These are phyloP conservation scores for Drosophila nigromelanica DNA, from an alignment of 1,140 invertebrate genomes.

Conservation along the genomic window DNA sequence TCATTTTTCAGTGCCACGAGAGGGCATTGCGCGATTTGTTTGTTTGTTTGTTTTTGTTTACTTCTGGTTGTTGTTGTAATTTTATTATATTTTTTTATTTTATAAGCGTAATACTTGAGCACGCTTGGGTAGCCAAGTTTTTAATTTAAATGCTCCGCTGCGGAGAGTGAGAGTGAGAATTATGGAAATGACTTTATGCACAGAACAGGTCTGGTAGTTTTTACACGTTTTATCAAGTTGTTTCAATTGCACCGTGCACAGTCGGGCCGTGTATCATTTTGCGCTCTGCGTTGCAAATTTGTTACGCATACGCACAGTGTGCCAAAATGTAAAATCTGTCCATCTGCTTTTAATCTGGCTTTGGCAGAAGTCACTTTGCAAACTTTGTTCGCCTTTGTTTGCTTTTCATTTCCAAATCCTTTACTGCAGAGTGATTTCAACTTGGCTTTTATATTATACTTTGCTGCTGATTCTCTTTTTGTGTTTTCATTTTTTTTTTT, in stretches of 20 bases:
- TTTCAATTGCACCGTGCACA: conserved; percentile 25
- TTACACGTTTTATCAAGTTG: conserved; percentile 52
- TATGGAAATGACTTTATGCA: conserved; percentile 54
- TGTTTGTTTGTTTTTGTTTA: conserved; percentile 19
- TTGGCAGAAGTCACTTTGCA: conserved; percentile 61
- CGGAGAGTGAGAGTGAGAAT: conserved; percentile 39
- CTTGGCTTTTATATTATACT: conserved; percentile 67
- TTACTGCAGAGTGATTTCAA: conserved; percentile 66
- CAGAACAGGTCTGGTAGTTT: conserved; percentile 22
- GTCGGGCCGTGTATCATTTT: conserved; percentile 2
- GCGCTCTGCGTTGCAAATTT: conserved; percentile 38
- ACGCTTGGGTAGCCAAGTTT: conserved; percentile 50
- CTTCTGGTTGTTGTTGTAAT: conserved; percentile 18
- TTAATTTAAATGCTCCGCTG: conserved; percentile 54
- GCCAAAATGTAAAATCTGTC: conserved; percentile 12
- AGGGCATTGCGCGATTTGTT: conserved; percentile 46
- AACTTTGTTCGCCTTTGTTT: conserved; percentile 67
- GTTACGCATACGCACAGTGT: conserved; percentile 73
- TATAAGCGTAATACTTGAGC: conserved; percentile 51
- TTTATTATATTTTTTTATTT: conserved; percentile 31
- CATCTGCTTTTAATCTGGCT: conserved; percentile 54
- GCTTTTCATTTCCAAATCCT: conserved; percentile 76
- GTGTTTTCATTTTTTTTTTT: conserved; percentile 29
- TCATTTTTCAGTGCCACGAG: conserved; percentile 33
- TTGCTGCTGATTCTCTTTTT: conserved; percentile 6